Base-by-base conservation (phyloP, 2,797 vertebrate genomes). In the Paramormyrops hopkinsi region DNA sequence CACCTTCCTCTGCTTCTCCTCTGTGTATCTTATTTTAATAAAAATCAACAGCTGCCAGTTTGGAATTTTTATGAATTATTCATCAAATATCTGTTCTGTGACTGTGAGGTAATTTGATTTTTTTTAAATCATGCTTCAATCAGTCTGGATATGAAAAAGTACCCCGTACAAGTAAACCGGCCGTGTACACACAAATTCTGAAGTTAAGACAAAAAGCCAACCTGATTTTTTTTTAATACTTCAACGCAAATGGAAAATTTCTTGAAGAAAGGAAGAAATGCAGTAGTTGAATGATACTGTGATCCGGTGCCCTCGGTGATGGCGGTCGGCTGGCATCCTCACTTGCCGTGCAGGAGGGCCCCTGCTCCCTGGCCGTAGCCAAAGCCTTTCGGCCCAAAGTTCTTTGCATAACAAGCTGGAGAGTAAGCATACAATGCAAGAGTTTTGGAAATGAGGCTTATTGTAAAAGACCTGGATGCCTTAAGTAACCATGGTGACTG, bases 331-430 rank as follows among this genome's bases (percentile, higher is more conserved):
- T 48, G 69, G 65, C 1, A 41, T 44, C 89, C 19, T 97, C 94
- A 99, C 94, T 97, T 95, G 85, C 97, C 97, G 0, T 99, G 98
- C 86, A 98, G 96, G 0, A 99, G 97, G 41, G 98, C 97, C 0
- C 98, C 98, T 0, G 97, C 98, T 89, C 98, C 98, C 90, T 99
- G 98, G 89, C 98, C 98, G 0, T 97, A 99, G 29, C 98, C 98
- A 73, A 99, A 98, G 22, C 98, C 98, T 93, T 99, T 99, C 33
- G 98, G 98, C 37, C 98, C 98, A 44, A 99, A 99, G 95, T 97
- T 98, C 97, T 99, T 99, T 4, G 97, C 98, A 0, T 99, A 99
- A 90, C 98, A 99, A 46, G 96, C 98, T 99, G 93, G 88, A n/a
- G 76, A 90, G 93, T 41, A 73, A 22, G 89, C 22, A 50, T 25